Percentiles rank a stretch among this genome's conserved stretches.
Evolutionary conservation across 1,140 invertebrate species (phyloP).

Genomic region (Danaus plexippus): DNA sequence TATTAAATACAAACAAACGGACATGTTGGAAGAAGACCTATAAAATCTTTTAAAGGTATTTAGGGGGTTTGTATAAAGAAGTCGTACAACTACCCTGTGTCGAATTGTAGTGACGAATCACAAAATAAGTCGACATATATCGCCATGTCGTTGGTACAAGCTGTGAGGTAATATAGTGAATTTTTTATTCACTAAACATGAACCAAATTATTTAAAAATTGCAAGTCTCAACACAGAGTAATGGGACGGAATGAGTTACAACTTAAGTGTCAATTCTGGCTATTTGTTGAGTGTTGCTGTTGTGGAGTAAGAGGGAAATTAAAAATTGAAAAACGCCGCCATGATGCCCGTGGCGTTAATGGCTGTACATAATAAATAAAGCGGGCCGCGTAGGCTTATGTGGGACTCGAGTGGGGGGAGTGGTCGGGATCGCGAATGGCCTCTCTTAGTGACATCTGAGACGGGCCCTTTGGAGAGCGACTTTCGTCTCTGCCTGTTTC

Average conservation of each 20-base stretch:
- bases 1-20: slow-evolving; percentile 38
- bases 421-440: slow-evolving; percentile 62
- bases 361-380: slow-evolving; percentile 71
- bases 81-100: slow-evolving; percentile 30
- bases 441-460: slow-evolving; percentile 66
- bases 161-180: background rate
- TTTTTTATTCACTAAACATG: too few relatives aligned
- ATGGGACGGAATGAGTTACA: slow-evolving; percentile 37
- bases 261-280: slow-evolving; percentile 54
- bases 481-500: slow-evolving; percentile 58
- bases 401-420: slow-evolving; percentile 66
- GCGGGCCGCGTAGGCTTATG: slow-evolving; percentile 64
- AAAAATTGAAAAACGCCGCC: slow-evolving; percentile 66
- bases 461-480: slow-evolving; percentile 62
- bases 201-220: slow-evolving; percentile 13
- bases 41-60: slow-evolving; percentile 42
- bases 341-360: slow-evolving; percentile 66
- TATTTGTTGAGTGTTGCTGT: slow-evolving; percentile 43
- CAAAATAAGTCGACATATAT: slow-evolving; percentile 3
- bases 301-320: slow-evolving; percentile 60
- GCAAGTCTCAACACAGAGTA: slow-evolving; percentile 4
- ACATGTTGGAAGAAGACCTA: slow-evolving; percentile 64
- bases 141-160: background rate
- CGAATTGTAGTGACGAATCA: slow-evolving; percentile 13
- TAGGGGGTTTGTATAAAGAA: slow-evolving; percentile 43